Percentiles rank a stretch among this genome's conserved stretches.
Conservation (phyloP, 2,888 invertebrate genomes). For the Mythimna pallens region DNA sequence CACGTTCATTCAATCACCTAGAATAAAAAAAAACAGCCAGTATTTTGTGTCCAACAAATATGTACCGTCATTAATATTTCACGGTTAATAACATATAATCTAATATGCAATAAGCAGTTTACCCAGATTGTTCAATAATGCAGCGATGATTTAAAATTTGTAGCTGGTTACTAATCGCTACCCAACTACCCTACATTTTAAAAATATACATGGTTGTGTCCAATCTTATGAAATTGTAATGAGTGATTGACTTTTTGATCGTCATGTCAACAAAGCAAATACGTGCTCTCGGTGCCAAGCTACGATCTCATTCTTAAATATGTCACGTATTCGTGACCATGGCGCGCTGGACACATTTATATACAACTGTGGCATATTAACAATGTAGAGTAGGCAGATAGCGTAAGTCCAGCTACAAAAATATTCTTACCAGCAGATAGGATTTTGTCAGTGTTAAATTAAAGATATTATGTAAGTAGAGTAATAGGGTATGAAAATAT, state of each 20-base stretch:
- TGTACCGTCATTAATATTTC: slow-evolving; percentile 15
- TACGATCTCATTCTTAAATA: too few relatives aligned
- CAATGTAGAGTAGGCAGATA: slow-evolving; percentile 8
- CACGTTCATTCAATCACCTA: not conserved
- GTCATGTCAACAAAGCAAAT: too few relatives aligned
- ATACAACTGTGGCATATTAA: too few relatives aligned
- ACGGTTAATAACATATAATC: slow-evolving; percentile 11
- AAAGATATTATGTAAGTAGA: slow-evolving; percentile 73
- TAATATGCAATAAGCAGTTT: slow-evolving; percentile 34
- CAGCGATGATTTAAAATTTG: slow-evolving; percentile 41
- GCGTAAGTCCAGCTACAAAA: slow-evolving; percentile 33
- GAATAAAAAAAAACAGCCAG: slow-evolving; percentile 17
- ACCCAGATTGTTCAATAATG: slow-evolving; percentile 62
- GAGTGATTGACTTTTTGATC: not conserved
- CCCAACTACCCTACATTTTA: slow-evolving; percentile 19
- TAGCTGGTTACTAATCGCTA: slow-evolving; percentile 35
- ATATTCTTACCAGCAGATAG: slow-evolving; percentile 35
- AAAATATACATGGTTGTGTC: not conserved
- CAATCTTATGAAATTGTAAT: slow-evolving; percentile 16
- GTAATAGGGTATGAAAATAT: slow-evolving; percentile 75
- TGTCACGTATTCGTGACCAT: too few relatives aligned
- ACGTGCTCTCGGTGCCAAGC: too few relatives aligned
- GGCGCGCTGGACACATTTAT: too few relatives aligned
- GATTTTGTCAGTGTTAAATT: slow-evolving; percentile 63
- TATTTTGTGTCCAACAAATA: slow-evolving; percentile 25